Evolutionary conservation across 2,888 invertebrate genomes (phyloP).

Genomic region (Osmoderma eremita): DNA sequence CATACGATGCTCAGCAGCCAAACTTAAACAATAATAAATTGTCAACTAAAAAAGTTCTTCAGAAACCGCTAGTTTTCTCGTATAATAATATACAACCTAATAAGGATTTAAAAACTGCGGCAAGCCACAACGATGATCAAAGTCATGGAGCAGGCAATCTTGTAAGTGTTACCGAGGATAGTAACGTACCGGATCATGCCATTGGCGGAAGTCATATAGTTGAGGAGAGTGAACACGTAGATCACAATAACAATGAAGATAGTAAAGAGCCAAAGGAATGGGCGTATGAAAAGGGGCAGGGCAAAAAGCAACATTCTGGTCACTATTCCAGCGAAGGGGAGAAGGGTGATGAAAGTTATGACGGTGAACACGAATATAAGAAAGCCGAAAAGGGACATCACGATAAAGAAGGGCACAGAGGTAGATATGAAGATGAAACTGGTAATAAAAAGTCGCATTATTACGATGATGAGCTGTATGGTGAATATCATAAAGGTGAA

Average conservation of each 20-base stretch:
- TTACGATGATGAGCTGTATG: slow-evolving; percentile 73
- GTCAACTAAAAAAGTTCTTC: slow-evolving; percentile 53
- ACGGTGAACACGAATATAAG: slow-evolving; percentile 72
- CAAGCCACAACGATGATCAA: slow-evolving; percentile 38
- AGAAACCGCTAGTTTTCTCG: slow-evolving; percentile 56
- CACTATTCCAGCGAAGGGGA: slow-evolving; percentile 69
- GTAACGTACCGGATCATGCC: neutral
- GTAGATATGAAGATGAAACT: slow-evolving; percentile 72
- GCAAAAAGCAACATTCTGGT: slow-evolving; percentile 67
- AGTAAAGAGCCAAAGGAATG: slow-evolving; percentile 17
- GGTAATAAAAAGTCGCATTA: slow-evolving; percentile 72
- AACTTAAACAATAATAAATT: neutral
- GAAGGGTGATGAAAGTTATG: slow-evolving; percentile 74
- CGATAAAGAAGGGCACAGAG: slow-evolving; percentile 73
- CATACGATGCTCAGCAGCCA: neutral
- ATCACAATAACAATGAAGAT: neutral
- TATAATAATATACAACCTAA: slow-evolving; percentile 46
- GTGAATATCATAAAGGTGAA: slow-evolving; percentile 73
- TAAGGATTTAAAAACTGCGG: slow-evolving; percentile 43
- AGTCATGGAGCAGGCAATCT: no score
- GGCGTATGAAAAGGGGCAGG: slow-evolving; percentile 64
- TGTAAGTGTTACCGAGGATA: slow-evolving; percentile 33
- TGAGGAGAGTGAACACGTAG: slow-evolving; percentile 37
- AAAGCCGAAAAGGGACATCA: slow-evolving; percentile 75
- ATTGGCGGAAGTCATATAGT: no score